Base-by-base conservation (phyloP, 2,797 vertebrate genomes). In the Pteronotus mesoamericanus region DNA sequence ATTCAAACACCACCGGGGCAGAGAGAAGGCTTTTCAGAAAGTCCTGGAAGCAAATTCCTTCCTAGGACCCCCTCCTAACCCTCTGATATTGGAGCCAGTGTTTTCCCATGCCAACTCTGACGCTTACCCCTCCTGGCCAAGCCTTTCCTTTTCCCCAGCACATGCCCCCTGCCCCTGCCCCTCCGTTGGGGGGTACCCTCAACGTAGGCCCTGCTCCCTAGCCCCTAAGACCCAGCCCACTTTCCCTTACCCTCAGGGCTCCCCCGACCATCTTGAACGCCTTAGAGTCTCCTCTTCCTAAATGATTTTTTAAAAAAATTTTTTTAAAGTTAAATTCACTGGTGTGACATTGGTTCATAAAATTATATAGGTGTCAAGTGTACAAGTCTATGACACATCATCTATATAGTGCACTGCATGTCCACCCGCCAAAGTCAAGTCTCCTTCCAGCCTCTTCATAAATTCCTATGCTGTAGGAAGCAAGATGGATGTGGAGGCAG, bases 191-290 rank as follows among this genome's bases (percentile, higher is more conserved):
- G 34, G 26, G n/a, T 53, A n/a, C 8, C 29, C 59, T 42, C 44
- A 37, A 1, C 32, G 16, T 2, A 24, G 34, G 1, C 57, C 4
- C 53, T 0, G 29, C 6, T n/a, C 46, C 32, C 16, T 5, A 39
- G 53, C 37, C 24, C 11, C 57, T 19, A 61, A 48, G 18, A 42
- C 24, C 68, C 59, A 42, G 0, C 0, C 6, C 22, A 9, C 29
- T 44, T 71, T 77, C 64, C 42, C 18, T 77, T 4, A 0, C 37
- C 11, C 10, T 44, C 29, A n/a, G 66, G n/a, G 15, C 19, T 71
- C 34, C 6, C 51, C 22, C 4, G 32, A 18, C 21, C 9, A 5
- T 42, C 71, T 74, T 86, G 44, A 51, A 72, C 6, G 15, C 39
- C 74, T 66, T 3, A 22, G 34, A 16, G 18, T 34, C 51, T 59